Conservation (phyloP, 2,113 vertebrate genomes). For the Silurus asotus region DNA sequence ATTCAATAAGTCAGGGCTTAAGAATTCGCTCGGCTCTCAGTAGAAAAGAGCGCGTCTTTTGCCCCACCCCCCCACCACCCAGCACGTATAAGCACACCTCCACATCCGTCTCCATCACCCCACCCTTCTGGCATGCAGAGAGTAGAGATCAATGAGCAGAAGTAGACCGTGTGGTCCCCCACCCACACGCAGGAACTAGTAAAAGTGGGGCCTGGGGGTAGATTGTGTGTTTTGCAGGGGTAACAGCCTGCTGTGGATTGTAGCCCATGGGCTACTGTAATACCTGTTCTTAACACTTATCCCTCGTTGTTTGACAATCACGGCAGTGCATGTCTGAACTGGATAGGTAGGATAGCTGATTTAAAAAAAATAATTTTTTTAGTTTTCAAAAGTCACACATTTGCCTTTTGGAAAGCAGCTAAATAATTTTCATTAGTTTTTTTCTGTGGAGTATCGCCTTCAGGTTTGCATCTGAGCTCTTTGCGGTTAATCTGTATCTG, state of each 20-base stretch:
- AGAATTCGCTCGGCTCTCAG: background rate
- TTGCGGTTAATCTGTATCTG: background rate
- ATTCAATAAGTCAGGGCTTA: background rate
- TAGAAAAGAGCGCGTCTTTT: constrained; percentile 45
- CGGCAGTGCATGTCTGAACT: constrained; percentile 56
- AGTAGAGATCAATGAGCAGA: constrained; percentile 59
- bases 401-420: background rate
- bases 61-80: background rate
- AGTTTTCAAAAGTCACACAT: constrained; percentile 7
- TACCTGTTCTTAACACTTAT: constrained; percentile 60
- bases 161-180: constrained; percentile 63
- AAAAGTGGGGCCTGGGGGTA: constrained; percentile 67
- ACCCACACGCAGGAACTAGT: constrained; percentile 65
- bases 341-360: constrained; percentile 1
- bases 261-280: constrained; percentile 64
- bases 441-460: constrained; percentile 5
- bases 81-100: constrained; percentile 36
- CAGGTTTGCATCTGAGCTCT: background rate
- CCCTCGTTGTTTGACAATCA: constrained; percentile 62
- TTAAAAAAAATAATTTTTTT: background rate
- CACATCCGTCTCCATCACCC: constrained; percentile 34
- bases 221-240: constrained; percentile 42
- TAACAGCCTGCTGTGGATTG: constrained; percentile 61
- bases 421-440: constrained; percentile 5
- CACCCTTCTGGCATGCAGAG: constrained; percentile 43